A percentile compares a stretch with the other conserved stretches of the same genome.
These are phyloP conservation scores for Probosciger aterrimus DNA, from an alignment of 2,113 vertebrate species.

Conservation along the genomic window DNA sequence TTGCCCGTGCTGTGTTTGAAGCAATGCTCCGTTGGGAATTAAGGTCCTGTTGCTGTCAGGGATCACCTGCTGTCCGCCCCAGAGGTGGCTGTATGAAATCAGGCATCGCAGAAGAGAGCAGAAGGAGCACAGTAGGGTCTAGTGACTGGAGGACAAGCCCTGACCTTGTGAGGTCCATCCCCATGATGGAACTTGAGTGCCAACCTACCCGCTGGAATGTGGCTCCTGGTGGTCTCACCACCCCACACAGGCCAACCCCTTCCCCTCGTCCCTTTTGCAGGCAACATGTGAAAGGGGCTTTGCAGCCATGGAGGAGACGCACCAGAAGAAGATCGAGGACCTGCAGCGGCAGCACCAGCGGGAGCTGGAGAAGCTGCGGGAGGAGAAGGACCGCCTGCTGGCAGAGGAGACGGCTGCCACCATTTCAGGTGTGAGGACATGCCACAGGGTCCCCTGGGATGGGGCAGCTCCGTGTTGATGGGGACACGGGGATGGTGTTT, in stretches of 20 bases:
- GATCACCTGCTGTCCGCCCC: not conserved
- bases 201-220: rapidly evolving
- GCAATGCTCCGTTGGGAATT: not conserved
- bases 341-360: slow-evolving; percentile 94
- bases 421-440: slow-evolving; percentile 81
- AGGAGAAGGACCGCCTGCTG: slow-evolving; percentile 92
- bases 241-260: not conserved
- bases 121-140: not conserved
- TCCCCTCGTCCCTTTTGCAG: slow-evolving; percentile 63
- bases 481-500: rapidly evolving
- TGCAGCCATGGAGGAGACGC: slow-evolving; percentile 96
- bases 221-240: not conserved
- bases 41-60: not conserved
- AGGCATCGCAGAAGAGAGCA: not conserved
- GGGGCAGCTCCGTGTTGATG: not conserved
- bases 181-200: not conserved
- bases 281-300: slow-evolving; percentile 97
- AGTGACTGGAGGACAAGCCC: not conserved
- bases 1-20: not conserved
- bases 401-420: slow-evolving; percentile 96
- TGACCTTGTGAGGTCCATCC: not conserved
- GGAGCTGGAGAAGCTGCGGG: slow-evolving; percentile 91
- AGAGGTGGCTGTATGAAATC: not conserved
- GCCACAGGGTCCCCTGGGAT: rapidly evolving
- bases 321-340: slow-evolving; percentile 95